A percentile compares a stretch with the other conserved stretches of the same genome.
These are phyloP conservation scores for Eupeodes corollae DNA, from an alignment of 1,140 invertebrate species.

Conservation along the genomic window DNA sequence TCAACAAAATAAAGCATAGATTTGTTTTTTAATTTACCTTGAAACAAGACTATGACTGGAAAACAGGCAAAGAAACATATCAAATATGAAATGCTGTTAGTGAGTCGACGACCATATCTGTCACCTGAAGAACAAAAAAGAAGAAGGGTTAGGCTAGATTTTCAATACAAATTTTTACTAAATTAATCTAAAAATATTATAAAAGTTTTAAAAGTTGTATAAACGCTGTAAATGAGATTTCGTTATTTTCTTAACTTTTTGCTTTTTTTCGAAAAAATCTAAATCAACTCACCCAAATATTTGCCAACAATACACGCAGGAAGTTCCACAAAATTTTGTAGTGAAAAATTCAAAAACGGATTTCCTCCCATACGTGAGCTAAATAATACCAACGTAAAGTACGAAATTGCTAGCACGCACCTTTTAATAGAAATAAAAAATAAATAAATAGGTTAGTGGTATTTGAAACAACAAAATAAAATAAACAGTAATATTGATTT, in stretches of 20 bases:
- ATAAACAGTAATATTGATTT: slow-evolving; percentile 11
- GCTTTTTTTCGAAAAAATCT: too few relatives aligned
- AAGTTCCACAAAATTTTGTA: slow-evolving; percentile 49
- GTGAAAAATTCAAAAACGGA: slow-evolving; percentile 56
- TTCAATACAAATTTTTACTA: too few relatives aligned
- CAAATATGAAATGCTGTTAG: slow-evolving; percentile 38
- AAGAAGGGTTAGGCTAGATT: too few relatives aligned
- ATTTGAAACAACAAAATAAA: neutral
- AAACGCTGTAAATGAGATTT: too few relatives aligned
- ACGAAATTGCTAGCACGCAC: slow-evolving; percentile 46
- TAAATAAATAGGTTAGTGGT: neutral
- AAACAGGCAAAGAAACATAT: slow-evolving; percentile 38
- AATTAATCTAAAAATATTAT: too few relatives aligned
- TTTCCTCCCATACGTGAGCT: slow-evolving; percentile 51
- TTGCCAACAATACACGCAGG: slow-evolving; percentile 42
- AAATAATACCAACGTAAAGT: slow-evolving; percentile 49
- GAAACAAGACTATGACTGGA: slow-evolving; percentile 35
- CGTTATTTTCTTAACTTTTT: too few relatives aligned
- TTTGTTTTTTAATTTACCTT: slow-evolving; percentile 35
- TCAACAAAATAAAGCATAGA: neutral
- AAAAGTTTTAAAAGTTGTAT: too few relatives aligned
- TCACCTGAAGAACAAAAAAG: slow-evolving; percentile 35
- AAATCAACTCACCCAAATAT: slow-evolving; percentile 27
- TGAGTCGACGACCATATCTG: slow-evolving; percentile 43
- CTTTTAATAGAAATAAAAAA: slow-evolving; percentile 26